Percentiles rank a stretch among this genome's conserved stretches.
These are phyloP conservation scores for Dromococcyx pavoninus DNA, from an alignment of 2,797 vertebrate species.

Conservation along the genomic window DNA sequence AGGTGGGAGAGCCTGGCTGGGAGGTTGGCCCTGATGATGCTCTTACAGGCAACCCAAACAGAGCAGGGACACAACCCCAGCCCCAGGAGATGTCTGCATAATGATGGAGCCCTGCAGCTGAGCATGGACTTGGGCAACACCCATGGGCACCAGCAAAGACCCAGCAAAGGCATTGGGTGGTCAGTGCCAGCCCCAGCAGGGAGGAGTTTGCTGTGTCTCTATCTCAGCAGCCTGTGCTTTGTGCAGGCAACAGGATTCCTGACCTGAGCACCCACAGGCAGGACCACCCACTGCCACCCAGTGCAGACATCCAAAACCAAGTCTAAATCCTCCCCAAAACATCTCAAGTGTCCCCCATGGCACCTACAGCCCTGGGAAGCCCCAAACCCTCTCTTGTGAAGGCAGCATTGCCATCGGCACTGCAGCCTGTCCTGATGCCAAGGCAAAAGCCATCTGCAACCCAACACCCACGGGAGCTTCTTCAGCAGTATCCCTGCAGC, in stretches of 20 bases:
- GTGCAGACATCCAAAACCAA: neutral
- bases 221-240: too few relatives aligned
- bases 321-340: neutral
- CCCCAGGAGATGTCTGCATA: too few relatives aligned
- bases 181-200: too few relatives aligned
- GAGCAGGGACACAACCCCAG: too few relatives aligned
- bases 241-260: too few relatives aligned
- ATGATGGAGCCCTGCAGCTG: too few relatives aligned
- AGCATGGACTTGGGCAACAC: too few relatives aligned
- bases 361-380: neutral
- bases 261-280: too few relatives aligned
- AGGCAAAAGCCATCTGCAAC: neutral
- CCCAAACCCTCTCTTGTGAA: neutral
- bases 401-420: neutral
- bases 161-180: too few relatives aligned
- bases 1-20: neutral
- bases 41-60: neutral
- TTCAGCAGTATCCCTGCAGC: neutral
- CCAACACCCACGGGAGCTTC: neutral
- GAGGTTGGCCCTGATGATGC: neutral
- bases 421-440: neutral
- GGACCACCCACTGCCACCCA: too few relatives aligned
- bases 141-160: too few relatives aligned
- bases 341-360: neutral
- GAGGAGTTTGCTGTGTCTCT: too few relatives aligned